Evolutionary conservation across 2,888 invertebrate genomes (phyloP).

Genomic region (Agonopterix alstromeriana): DNA sequence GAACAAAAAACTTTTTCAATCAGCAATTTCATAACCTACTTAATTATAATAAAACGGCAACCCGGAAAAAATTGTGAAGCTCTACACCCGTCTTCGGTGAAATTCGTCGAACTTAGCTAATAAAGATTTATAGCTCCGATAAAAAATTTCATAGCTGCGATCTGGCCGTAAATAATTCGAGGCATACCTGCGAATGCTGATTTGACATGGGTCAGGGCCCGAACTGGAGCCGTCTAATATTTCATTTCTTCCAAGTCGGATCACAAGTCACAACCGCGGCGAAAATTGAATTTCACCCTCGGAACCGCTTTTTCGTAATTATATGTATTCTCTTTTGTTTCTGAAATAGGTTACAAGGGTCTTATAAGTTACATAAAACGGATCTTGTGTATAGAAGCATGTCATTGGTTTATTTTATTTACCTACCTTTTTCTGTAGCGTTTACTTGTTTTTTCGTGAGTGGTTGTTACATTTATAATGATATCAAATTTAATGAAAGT

Average conservation of each 20-base stretch:
- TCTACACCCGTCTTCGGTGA: constrained; percentile 22
- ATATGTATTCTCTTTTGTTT: constrained; percentile 19
- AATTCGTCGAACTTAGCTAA: constrained; percentile 51
- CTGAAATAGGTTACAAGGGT: no score
- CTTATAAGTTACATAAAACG: no score
- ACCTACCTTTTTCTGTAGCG: no score
- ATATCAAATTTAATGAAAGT: no score
- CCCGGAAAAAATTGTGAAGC: constrained; percentile 10
- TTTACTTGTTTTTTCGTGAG: no score
- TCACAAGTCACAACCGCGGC: constrained; percentile 50
- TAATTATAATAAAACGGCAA: constrained; percentile 6
- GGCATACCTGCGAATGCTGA: constrained; percentile 72
- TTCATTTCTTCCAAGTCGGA: constrained; percentile 61
- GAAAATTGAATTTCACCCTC: constrained; percentile 60
- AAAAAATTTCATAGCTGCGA: constrained; percentile 65
- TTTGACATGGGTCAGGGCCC: constrained; percentile 68
- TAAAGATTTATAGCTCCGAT: constrained; percentile 67
- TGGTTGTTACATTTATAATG: no score
- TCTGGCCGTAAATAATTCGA: constrained; percentile 68
- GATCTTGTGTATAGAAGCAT: not conserved
- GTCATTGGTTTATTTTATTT: no score
- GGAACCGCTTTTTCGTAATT: constrained; percentile 35
- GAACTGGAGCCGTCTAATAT: constrained; percentile 52
- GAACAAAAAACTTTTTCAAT: not conserved
- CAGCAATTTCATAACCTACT: not conserved